Evolutionary conservation across 2,113 vertebrate genomes (phyloP).

Genomic region (Sceloporus undulatus): DNA sequence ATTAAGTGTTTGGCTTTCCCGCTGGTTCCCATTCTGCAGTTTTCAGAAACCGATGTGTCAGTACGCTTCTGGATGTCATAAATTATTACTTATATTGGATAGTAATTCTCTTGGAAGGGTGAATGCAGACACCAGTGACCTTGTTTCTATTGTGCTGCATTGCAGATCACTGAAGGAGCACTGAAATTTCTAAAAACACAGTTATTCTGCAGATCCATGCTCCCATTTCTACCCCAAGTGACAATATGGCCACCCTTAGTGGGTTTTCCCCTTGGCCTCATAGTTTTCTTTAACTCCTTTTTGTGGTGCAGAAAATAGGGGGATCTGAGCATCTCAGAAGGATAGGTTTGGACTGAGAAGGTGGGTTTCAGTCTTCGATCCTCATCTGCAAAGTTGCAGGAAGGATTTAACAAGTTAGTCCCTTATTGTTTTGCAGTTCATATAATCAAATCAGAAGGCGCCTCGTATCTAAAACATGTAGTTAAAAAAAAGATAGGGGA

Average conservation of each 20-base stretch:
- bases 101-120: conserved; percentile 38
- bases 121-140: conserved; percentile 44
- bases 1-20: too few relatives aligned
- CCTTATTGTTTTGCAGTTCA: too few relatives aligned
- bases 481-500: too few relatives aligned
- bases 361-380: too few relatives aligned
- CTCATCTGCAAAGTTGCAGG: too few relatives aligned
- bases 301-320: too few relatives aligned
- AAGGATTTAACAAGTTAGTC: too few relatives aligned
- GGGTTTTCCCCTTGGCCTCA: background rate
- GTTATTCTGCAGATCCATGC: background rate
- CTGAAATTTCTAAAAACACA: background rate
- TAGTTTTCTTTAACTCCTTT: too few relatives aligned
- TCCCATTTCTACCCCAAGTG: background rate
- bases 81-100: conserved; percentile 36
- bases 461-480: too few relatives aligned
- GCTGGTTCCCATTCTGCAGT: too few relatives aligned
- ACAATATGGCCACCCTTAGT: background rate
- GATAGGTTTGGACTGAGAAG: background rate
- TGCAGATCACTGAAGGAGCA: background rate
- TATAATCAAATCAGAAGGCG: too few relatives aligned
- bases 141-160: conserved; percentile 44
- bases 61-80: conserved; percentile 33
- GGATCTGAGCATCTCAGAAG: background rate
- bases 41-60: background rate